Evolutionary conservation across 1,140 invertebrate species (phyloP).

Genomic region (Musca domestica): DNA sequence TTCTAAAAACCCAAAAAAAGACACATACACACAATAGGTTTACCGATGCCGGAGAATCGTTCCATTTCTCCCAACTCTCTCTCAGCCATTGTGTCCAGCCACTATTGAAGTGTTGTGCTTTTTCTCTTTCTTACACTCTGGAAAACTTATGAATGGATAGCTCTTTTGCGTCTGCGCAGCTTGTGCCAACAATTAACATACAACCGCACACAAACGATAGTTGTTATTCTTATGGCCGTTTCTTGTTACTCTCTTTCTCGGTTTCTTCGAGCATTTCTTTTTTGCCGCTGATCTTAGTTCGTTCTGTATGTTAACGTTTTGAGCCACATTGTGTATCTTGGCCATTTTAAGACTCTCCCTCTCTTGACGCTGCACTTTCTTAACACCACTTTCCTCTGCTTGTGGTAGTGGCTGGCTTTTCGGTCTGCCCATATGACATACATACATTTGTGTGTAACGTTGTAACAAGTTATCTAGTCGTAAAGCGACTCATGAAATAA

Average conservation of each 20-base stretch:
- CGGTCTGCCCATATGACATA: neutral
- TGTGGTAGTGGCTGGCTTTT: neutral
- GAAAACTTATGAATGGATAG: constrained; percentile 1
- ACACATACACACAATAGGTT: neutral
- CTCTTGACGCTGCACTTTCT: constrained; percentile 12
- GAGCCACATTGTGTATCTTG: neutral
- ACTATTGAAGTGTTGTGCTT: neutral
- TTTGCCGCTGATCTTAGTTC: constrained; percentile 2
- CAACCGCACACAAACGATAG: too few relatives aligned
- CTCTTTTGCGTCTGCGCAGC: constrained; percentile 1
- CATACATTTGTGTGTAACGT: neutral
- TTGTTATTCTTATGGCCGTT: neutral
- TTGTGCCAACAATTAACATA: neutral
- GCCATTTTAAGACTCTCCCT: neutral
- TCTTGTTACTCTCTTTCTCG: neutral
- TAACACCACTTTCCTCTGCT: too few relatives aligned
- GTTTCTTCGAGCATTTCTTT: constrained; percentile 1
- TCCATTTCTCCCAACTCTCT: neutral
- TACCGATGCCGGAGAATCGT: neutral
- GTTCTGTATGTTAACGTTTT: neutral
- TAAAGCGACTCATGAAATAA: neutral
- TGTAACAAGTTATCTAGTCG: neutral
- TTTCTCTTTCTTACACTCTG: neutral
- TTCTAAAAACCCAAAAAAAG: neutral
- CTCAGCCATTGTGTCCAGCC: neutral